Conservation (phyloP, 2,888 invertebrate species). For the Trypoxylon attenuatum region DNA sequence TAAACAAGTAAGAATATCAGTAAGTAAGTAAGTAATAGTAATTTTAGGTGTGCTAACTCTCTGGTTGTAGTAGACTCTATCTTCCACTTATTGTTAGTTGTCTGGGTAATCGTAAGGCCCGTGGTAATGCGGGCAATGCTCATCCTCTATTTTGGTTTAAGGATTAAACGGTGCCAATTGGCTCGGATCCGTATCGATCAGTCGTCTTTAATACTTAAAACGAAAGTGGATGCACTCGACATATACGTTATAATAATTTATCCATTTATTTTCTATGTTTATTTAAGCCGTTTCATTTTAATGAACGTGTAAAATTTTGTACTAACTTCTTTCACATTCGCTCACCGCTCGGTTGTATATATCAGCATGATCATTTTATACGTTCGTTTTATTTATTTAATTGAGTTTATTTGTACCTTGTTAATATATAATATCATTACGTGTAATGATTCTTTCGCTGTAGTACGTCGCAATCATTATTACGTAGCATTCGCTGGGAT, state of each 20-base stretch:
- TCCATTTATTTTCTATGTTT: slow-evolving; percentile 5
- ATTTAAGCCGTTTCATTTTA: too few relatives aligned
- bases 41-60: too few relatives aligned
- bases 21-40: too few relatives aligned
- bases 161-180: neutral
- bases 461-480: slow-evolving; percentile 17
- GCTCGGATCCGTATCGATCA: neutral
- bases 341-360: slow-evolving; percentile 54
- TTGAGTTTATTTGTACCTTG: slow-evolving; percentile 30
- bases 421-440: slow-evolving; percentile 30
- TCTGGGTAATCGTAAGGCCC: slow-evolving; percentile 4
- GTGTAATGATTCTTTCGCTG: slow-evolving; percentile 3
- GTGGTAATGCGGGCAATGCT: slow-evolving; percentile 11
- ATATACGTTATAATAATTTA: too few relatives aligned
- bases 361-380: slow-evolving; percentile 34
- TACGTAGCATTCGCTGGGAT: slow-evolving; percentile 4
- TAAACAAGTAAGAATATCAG: too few relatives aligned
- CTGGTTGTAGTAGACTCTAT: too few relatives aligned
- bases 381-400: slow-evolving; percentile 44
- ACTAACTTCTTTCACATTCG: slow-evolving; percentile 24
- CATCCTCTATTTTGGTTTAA: slow-evolving; percentile 7
- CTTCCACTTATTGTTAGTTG: neutral
- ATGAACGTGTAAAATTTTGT: neutral
- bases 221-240: too few relatives aligned
- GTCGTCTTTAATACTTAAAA: neutral